Evolutionary conservation across 2,113 vertebrate species (phyloP), one percentile per base, ranked within the genome.

Genomic region (Nyctibius bracteatus): DNA sequence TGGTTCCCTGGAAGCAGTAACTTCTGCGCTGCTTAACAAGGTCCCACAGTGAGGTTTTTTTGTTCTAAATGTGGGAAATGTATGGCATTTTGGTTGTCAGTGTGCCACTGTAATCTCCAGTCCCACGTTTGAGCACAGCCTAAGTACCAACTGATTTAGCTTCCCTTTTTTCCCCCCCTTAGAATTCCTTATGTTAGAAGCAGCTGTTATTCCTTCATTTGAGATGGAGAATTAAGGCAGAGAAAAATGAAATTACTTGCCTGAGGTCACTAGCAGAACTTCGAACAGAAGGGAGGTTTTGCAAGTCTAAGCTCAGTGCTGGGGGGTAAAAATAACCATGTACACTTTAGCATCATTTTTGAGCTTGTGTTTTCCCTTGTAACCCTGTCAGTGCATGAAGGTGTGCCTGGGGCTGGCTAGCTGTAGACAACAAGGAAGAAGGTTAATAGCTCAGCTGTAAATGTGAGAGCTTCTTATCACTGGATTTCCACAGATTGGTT

Each of bases 121-220:
- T 14, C 30, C 62, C 46, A 4, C 8, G 5, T 90, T 70, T 88
- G 77, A 95, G 75, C 77, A 37, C 72, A 70, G 72, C 55, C 46
- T 77, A 92, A 94, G 47, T 3, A 75, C 77, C 51, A 41, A 20
- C 73, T 89, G 91, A 95, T 94, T 91, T 81, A 94, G 39, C 43
- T 86, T 79, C 44, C 33, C 28, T 55, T 74, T 51, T 49, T 37
- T 1, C 6, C 31, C 39, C 37, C 22, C 35, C 17, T 83, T 52
- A 21, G 20, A 58, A 31, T 47, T 79, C 88, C 82, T 90, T 71
- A 72, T 95, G 91, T 84, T 92, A 74, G 94, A 86, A 95, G 68
- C 86, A 96, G 83, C 63, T 96, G 72, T 91, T 96, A n/a, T n/a
- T 81, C 47, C 52, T 88, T 71, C 68, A 21, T 89, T 94, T 89